These are phyloP conservation scores for Platalea minor DNA, from an alignment of 2,797 vertebrate species.

Conservation along the genomic window DNA sequence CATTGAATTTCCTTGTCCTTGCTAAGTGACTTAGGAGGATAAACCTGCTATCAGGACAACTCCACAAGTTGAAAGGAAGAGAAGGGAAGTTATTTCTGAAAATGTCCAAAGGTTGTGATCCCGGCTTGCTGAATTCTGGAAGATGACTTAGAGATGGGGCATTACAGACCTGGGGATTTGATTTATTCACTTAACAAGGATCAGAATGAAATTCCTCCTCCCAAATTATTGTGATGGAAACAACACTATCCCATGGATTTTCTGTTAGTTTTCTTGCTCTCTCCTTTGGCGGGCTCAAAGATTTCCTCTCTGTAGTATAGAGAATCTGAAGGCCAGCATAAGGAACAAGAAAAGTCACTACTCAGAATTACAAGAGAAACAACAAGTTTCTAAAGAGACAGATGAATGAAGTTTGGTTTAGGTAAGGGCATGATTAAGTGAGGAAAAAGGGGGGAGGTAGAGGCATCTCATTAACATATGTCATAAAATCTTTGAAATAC, in stretches of 20 bases:
- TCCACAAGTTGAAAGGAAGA: neutral
- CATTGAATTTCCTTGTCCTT: neutral
- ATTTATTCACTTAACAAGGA: neutral
- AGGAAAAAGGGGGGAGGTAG: neutral
- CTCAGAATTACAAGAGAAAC: neutral
- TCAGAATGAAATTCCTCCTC: neutral
- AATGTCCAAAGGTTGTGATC: neutral
- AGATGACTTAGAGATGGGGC: neutral
- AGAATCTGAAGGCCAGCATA: neutral
- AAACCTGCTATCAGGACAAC: neutral
- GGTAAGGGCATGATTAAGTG: neutral
- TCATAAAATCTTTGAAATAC: neutral
- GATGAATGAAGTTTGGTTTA: neutral
- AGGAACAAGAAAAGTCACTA: neutral
- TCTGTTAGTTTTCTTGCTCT: neutral
- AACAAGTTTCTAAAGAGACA: neutral
- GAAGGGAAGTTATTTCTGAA: neutral
- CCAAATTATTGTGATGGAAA: neutral
- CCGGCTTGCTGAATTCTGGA: neutral
- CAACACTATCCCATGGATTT: neutral
- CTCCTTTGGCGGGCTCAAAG: neutral
- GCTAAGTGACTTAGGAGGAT: neutral
- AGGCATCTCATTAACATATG: neutral
- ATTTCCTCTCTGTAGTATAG: neutral
- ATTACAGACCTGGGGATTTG: neutral